These are phyloP conservation scores for Etheostoma perlongum DNA, from an alignment of 2,797 vertebrate genomes.

Conservation along the genomic window DNA sequence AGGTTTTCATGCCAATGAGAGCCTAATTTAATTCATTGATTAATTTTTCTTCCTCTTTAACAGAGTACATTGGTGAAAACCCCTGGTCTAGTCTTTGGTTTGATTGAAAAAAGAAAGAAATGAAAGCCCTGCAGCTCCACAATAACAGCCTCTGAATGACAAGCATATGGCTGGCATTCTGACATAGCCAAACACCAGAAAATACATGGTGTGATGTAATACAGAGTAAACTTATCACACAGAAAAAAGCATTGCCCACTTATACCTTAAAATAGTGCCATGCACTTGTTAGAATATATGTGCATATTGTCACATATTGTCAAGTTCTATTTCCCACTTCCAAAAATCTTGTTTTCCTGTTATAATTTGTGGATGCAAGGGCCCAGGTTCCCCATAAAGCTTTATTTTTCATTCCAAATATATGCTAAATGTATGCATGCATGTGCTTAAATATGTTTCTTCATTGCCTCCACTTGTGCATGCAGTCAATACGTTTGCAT, in stretches of 20 bases:
- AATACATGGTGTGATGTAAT: constrained; percentile 2
- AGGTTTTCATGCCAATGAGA: background rate
- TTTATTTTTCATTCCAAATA: constrained; percentile 17
- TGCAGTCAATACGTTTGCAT: constrained; percentile 17
- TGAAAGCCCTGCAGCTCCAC: background rate
- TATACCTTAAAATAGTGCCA: constrained; percentile 32
- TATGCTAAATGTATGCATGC: constrained; percentile 2
- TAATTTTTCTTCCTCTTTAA: background rate
- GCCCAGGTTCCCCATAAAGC: background rate
- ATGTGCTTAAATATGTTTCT: constrained; percentile 17
- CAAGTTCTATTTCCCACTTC: constrained; percentile 24
- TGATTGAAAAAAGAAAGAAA: constrained; percentile 27
- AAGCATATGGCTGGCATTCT: background rate
- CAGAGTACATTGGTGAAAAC: background rate
- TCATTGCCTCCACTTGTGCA: background rate
- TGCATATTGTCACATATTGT: constrained; percentile 18
- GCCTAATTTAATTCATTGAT: constrained; percentile 8
- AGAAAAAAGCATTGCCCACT: constrained; percentile 40
- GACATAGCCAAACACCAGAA: constrained; percentile 11
- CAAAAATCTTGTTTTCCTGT: constrained; percentile 4
- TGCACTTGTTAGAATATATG: constrained; percentile 10
- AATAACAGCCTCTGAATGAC: constrained; percentile 7
- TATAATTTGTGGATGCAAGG: constrained; percentile 3
- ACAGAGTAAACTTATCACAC: constrained; percentile 13
- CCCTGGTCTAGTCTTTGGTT: background rate